Conservation (phyloP, 2,113 vertebrate species). For the Gymnobelideus leadbeateri region DNA sequence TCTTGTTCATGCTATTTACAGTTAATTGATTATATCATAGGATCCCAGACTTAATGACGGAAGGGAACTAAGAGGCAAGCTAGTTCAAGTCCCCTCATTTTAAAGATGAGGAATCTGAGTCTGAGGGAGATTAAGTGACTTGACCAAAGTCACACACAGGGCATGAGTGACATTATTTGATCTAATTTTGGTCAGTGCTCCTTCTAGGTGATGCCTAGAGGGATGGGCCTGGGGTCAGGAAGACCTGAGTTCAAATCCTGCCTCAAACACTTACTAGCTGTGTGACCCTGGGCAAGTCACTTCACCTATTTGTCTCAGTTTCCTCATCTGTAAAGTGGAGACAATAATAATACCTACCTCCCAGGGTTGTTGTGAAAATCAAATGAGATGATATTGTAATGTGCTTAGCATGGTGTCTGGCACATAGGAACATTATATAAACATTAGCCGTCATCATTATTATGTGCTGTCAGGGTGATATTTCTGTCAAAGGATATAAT, state of each 20-base stretch:
- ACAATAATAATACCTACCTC: background rate
- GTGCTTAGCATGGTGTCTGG: background rate
- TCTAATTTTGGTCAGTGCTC: background rate
- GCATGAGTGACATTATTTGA: background rate
- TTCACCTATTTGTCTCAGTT: background rate
- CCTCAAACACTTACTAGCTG: background rate
- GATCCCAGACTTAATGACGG: background rate
- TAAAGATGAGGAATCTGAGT: background rate
- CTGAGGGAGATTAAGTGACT: background rate
- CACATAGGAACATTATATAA: background rate
- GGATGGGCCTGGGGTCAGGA: background rate
- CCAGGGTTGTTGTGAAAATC: background rate
- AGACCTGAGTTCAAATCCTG: background rate
- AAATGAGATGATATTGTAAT: background rate
- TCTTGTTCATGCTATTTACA: background rate
- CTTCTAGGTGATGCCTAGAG: background rate
- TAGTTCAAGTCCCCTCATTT: background rate
- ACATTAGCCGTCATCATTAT: background rate
- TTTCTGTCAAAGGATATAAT: background rate
- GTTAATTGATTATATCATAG: background rate
- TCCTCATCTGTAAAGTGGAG: background rate
- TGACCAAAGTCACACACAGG: background rate
- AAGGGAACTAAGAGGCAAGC: background rate
- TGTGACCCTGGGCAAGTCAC: background rate
- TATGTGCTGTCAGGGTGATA: background rate